Evolutionary conservation across 2,113 vertebrate species (phyloP).

Genomic region (Andinoacara biseriatus): DNA sequence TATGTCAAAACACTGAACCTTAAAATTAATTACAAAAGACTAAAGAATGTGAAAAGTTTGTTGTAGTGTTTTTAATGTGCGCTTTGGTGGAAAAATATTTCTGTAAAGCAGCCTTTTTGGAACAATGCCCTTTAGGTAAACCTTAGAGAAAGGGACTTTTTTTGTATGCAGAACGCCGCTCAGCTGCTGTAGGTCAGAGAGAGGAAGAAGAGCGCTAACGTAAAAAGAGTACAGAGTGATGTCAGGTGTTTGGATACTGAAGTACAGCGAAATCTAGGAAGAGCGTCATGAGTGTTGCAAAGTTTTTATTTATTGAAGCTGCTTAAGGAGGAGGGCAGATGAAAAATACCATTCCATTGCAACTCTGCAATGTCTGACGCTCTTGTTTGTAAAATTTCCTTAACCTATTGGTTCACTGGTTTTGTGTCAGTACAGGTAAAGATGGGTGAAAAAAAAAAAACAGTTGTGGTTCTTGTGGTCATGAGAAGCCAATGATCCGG

Average conservation of each 20-base stretch:
- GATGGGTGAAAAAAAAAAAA: background rate
- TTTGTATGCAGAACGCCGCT: background rate
- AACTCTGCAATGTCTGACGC: background rate
- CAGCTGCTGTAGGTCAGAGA: background rate
- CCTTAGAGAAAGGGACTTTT: background rate
- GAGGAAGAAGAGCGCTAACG: background rate
- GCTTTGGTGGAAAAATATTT: background rate
- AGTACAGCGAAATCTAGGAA: slow-evolving; percentile 3
- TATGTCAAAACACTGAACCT: background rate
- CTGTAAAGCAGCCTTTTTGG: background rate
- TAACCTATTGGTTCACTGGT: background rate
- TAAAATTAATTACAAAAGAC: background rate
- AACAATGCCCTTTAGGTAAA: background rate
- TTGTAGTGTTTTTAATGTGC: background rate
- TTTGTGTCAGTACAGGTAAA: background rate
- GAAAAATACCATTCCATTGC: background rate
- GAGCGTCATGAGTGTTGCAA: slow-evolving; percentile 28
- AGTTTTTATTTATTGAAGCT: slow-evolving; percentile 13
- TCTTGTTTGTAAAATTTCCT: slow-evolving; percentile 4
- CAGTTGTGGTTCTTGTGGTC: background rate
- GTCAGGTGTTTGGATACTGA: slow-evolving; percentile 23
- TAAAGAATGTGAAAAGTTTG: background rate
- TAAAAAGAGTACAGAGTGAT: slow-evolving; percentile 16
- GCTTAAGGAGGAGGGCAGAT: slow-evolving; percentile 17
- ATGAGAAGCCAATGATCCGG: background rate